These are phyloP conservation scores for Ganaspis brasiliensis DNA, from an alignment of 2,888 invertebrate genomes.

Conservation along the genomic window DNA sequence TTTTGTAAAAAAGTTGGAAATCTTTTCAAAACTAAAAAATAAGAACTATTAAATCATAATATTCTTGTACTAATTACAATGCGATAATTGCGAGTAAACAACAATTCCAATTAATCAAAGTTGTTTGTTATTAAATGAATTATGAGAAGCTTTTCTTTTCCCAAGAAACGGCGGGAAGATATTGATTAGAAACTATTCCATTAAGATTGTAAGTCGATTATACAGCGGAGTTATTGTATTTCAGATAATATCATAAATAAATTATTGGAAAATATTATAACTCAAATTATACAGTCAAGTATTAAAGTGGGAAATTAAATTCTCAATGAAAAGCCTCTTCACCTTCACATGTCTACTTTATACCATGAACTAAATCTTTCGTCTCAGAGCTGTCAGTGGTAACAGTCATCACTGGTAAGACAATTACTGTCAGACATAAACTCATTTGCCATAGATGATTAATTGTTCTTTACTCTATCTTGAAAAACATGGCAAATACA, in stretches of 20 bases:
- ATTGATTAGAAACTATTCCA: conserved; percentile 4
- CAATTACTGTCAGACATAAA: conserved; percentile 36
- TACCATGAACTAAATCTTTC: conserved; percentile 36
- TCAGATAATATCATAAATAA: not conserved
- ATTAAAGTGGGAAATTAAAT: not conserved
- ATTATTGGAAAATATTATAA: not conserved
- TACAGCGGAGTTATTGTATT: not conserved
- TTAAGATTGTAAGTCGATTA: conserved; percentile 1
- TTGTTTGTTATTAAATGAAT: not conserved
- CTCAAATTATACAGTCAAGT: conserved; percentile 8
- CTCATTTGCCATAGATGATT: conserved; percentile 39
- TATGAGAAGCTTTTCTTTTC: not conserved
- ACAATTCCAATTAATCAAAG: no score
- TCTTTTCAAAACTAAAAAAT: no score
- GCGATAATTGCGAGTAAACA: no score
- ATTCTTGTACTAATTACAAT: no score
- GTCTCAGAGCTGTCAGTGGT: conserved; percentile 23
- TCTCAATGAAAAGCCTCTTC: conserved; percentile 35
- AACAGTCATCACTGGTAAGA: conserved; percentile 36
- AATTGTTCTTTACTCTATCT: conserved; percentile 26
- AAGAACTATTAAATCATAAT: no score
- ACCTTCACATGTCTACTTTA: conserved; percentile 30
- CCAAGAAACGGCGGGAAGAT: not conserved
- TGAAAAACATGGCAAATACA: not conserved
- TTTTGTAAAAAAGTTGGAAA: no score